These are phyloP conservation scores for Itoplectis maculator DNA, from an alignment of 2,888 invertebrate genomes.

Conservation along the genomic window DNA sequence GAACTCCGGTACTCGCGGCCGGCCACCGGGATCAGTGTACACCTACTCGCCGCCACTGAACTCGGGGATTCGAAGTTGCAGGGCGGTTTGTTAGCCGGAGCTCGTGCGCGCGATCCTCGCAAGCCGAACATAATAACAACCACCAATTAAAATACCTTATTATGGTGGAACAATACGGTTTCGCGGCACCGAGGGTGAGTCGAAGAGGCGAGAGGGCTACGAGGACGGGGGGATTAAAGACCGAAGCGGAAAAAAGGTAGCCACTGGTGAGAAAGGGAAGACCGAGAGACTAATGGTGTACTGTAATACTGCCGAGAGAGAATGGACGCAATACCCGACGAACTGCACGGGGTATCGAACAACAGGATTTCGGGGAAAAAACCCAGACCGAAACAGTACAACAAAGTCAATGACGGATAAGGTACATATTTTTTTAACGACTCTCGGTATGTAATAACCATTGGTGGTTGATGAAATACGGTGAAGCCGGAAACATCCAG, in stretches of 20 bases:
- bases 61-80: conserved; percentile 58
- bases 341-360: background rate
- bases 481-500: background rate
- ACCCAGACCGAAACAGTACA: background rate
- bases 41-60: conserved; percentile 26
- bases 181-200: conserved; percentile 69
- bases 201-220: conserved; percentile 59
- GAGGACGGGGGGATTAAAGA: conserved; percentile 32
- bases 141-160: conserved; percentile 83
- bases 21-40: conserved; percentile 37
- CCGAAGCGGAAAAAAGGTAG: conserved; percentile 44
- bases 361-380: conserved; percentile 35
- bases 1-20: conserved; percentile 37
- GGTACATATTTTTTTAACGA: conserved; percentile 45
- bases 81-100: conserved; percentile 62
- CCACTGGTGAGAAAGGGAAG: conserved; percentile 51
- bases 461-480: conserved; percentile 17
- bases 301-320: conserved; percentile 34
- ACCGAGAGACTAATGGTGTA: conserved; percentile 60
- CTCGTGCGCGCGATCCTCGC: conserved; percentile 63
- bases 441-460: background rate
- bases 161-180: conserved; percentile 79
- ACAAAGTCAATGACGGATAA: conserved; percentile 16
- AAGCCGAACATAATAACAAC: conserved; percentile 80
- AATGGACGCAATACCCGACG: conserved; percentile 29